Percentiles rank a stretch among this genome's conserved stretches.
Evolutionary conservation across 2,888 invertebrate species (phyloP).

Genomic region (Stictocephala bisonia): DNA sequence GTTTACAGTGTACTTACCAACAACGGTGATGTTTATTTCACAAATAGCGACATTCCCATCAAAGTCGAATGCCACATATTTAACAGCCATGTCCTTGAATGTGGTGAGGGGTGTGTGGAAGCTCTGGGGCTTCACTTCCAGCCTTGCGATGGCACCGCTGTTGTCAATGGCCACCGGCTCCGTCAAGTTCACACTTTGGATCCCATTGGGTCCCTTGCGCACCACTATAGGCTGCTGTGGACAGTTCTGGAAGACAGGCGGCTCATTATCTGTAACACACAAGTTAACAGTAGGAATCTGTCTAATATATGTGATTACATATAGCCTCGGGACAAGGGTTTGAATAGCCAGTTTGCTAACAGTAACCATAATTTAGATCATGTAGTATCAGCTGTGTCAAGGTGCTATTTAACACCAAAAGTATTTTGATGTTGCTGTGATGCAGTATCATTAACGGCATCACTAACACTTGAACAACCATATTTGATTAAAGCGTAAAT

Average conservation of each 20-base stretch:
- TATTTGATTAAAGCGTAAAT: too few species aligned
- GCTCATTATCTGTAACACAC: conserved; percentile 91
- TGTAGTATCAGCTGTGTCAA: too few species aligned
- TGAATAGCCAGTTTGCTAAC: too few species aligned
- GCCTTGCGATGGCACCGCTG: conserved; percentile 91
- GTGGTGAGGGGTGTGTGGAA: conserved; percentile 89
- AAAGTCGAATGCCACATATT: conserved; percentile 96
- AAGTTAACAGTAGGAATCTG: too few species aligned
- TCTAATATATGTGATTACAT: too few species aligned
- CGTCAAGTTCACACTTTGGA: conserved; percentile 90
- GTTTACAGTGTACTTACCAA: conserved; percentile 69
- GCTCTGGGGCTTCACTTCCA: conserved; percentile 92
- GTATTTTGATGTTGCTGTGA: too few species aligned
- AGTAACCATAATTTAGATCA: too few species aligned
- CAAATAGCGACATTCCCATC: conserved; percentile 98
- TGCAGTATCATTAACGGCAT: too few species aligned
- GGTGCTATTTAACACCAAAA: too few species aligned
- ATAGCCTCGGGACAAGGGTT: too few species aligned
- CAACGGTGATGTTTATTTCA: conserved; percentile 94
- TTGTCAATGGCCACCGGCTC: conserved; percentile 96
- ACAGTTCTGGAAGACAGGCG: conserved; percentile 96
- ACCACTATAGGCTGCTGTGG: conserved; percentile 93
- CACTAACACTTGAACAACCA: too few species aligned
- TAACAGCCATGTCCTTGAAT: conserved; percentile 91
- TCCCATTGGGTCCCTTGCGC: conserved; percentile 87